Conservation (phyloP, 2,797 vertebrate species). For the Pangasius larnaudii region DNA sequence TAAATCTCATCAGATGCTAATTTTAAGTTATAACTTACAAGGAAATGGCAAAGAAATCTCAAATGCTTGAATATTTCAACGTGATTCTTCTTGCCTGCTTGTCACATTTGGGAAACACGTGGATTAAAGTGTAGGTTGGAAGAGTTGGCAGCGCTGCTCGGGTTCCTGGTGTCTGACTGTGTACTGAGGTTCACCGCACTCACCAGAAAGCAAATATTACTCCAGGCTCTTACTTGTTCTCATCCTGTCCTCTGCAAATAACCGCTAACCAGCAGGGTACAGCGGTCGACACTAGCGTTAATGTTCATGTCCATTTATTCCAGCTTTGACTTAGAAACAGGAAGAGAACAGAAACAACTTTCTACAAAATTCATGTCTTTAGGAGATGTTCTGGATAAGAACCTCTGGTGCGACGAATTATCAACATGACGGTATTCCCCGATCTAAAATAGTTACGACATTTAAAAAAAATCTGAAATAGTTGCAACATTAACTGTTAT, state of each 20-base stretch:
- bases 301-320: background rate
- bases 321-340: background rate
- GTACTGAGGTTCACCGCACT: conserved; percentile 30
- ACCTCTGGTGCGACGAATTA: background rate
- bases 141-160: background rate
- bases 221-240: background rate
- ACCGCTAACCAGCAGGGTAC: background rate
- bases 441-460: background rate
- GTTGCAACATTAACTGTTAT: too few relatives aligned
- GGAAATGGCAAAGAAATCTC: background rate
- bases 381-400: background rate
- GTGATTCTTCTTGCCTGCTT: background rate
- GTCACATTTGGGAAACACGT: background rate
- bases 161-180: background rate
- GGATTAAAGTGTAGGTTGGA: background rate
- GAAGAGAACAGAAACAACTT: background rate
- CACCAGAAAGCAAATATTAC: conserved; percentile 32
- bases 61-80: background rate
- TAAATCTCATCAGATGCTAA: background rate
- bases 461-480: background rate
- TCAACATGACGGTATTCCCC: background rate
- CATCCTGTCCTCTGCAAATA: background rate
- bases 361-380: background rate
- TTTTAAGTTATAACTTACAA: too few relatives aligned
- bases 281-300: background rate